phyloP scores from a whole-genome alignment of 2,113 vertebrate species.

The Pachypanchax playfairii region DNA sequence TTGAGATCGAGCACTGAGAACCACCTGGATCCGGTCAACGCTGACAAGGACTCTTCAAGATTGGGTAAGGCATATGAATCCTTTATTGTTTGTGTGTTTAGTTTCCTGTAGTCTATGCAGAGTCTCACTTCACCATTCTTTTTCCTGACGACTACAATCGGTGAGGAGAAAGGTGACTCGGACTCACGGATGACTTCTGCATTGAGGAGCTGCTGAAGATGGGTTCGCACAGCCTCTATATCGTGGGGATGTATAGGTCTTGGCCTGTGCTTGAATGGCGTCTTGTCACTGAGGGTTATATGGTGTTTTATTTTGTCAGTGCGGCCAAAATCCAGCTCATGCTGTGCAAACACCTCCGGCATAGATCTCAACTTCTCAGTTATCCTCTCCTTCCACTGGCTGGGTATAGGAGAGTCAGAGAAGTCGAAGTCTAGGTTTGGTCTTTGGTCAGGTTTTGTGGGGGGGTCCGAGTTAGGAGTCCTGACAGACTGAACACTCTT shows the following conservation, averaged over 20 bases:
- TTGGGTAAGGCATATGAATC: no score
- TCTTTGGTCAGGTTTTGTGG: background rate
- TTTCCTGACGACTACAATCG: background rate
- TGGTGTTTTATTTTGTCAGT: background rate
- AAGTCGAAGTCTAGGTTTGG: background rate
- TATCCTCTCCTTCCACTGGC: background rate
- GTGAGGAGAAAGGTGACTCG: background rate
- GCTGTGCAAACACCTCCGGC: background rate
- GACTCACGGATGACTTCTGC: background rate
- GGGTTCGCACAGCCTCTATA: background rate
- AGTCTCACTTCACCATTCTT: background rate
- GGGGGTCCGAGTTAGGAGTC: background rate
- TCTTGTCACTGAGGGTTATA: background rate
- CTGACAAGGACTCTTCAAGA: no score
- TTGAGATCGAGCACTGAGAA: no score
- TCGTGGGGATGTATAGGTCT: background rate
- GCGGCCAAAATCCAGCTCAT: background rate
- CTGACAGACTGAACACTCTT: background rate
- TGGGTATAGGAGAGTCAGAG: background rate
- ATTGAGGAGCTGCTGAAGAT: background rate
- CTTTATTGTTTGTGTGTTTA: no score
- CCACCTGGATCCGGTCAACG: no score
- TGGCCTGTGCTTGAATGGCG: background rate
- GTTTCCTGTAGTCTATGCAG: no score
- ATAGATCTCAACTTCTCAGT: background rate